These are phyloP conservation scores for Sinocyclocheilus anophthalmus DNA, from an alignment of 2,113 vertebrate species.

Conservation along the genomic window DNA sequence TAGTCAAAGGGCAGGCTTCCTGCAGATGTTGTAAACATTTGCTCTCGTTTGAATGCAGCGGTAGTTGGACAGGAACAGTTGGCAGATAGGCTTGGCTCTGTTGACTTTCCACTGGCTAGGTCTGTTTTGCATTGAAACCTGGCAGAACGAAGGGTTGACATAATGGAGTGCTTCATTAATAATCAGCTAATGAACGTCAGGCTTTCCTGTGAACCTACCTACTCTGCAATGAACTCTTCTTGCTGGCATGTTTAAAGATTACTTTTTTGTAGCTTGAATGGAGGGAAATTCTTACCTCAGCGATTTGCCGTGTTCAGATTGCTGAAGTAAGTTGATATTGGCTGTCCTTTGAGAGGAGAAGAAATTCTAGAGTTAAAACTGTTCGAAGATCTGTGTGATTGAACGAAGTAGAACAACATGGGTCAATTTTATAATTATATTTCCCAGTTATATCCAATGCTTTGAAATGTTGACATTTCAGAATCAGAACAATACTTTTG, in stretches of 20 bases:
- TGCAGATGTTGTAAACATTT: constrained; percentile 35
- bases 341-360: too few relatives aligned
- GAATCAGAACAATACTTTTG: too few relatives aligned
- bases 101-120: constrained; percentile 30
- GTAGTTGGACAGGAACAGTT: constrained; percentile 24
- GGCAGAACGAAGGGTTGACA: constrained; percentile 47
- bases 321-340: neutral
- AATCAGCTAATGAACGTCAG: constrained; percentile 52
- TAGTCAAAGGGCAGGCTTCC: constrained; percentile 16
- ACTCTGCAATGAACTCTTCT: neutral
- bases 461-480: too few relatives aligned
- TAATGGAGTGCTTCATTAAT: constrained; percentile 52
- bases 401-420: too few relatives aligned
- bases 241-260: constrained; percentile 16
- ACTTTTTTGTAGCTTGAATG: neutral
- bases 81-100: constrained; percentile 38
- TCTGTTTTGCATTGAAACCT: constrained; percentile 55
- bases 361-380: too few relatives aligned
- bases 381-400: too few relatives aligned
- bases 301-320: neutral
- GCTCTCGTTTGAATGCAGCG: constrained; percentile 16
- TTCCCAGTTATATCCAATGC: too few relatives aligned
- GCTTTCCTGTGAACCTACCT: constrained; percentile 19
- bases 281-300: constrained; percentile 31
- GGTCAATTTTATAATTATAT: too few relatives aligned